These are phyloP conservation scores for Tiliacea citrago DNA, from an alignment of 2,888 invertebrate genomes.

Conservation along the genomic window DNA sequence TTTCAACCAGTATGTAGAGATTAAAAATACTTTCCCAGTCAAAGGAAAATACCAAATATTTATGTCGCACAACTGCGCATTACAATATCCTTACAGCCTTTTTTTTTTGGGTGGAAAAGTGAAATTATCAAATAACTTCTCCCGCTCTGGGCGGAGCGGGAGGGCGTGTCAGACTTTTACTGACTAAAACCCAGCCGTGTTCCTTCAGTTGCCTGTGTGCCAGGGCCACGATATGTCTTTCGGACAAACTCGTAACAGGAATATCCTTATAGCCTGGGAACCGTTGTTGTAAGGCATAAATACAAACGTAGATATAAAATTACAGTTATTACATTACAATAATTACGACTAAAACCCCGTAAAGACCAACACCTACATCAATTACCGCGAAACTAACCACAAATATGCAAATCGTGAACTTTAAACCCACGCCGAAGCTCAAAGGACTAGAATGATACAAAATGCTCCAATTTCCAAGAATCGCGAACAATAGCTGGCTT, in stretches of 20 bases:
- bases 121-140: too few relatives aligned
- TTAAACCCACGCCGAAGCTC: conserved; percentile 15
- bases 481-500: conserved; percentile 46
- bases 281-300: background rate
- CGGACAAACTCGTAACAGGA: too few relatives aligned
- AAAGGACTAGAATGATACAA: conserved; percentile 43
- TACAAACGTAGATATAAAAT: background rate
- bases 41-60: conserved; percentile 19
- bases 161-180: too few relatives aligned
- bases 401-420: conserved; percentile 44
- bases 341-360: conserved; percentile 8
- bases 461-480: conserved; percentile 56
- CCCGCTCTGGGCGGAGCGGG: too few relatives aligned
- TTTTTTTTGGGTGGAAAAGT: too few relatives aligned
- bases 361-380: conserved; percentile 6
- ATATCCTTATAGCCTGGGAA: background rate
- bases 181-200: too few relatives aligned
- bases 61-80: background rate
- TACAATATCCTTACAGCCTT: too few relatives aligned
- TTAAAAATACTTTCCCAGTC: conserved; percentile 35
- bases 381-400: conserved; percentile 38
- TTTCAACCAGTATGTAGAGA: conserved; percentile 15
- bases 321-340: conserved; percentile 9
- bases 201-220: too few relatives aligned
- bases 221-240: too few relatives aligned